phyloP scores from a whole-genome alignment of 2,888 invertebrate species.

The Volucella zonaria region DNA sequence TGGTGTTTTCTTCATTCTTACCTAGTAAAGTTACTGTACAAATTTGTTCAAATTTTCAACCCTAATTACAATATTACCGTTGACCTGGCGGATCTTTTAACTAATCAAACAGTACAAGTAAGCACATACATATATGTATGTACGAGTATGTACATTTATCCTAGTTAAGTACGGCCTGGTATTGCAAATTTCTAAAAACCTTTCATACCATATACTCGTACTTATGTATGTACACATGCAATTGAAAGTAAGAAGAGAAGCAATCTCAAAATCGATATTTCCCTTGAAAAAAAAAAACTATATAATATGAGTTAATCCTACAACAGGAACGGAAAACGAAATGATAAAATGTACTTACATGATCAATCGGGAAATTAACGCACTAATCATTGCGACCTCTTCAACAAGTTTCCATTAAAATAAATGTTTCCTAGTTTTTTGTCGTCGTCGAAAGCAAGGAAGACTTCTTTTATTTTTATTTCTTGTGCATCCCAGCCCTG shows the following conservation, averaged over 20 bases:
- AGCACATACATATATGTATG: no score
- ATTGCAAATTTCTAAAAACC: conserved; percentile 25
- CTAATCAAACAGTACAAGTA: not conserved
- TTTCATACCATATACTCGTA: no score
- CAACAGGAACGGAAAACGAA: not conserved
- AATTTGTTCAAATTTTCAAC: conserved; percentile 27
- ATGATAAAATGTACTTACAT: conserved; percentile 79
- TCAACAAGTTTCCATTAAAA: conserved; percentile 70
- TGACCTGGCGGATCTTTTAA: conserved; percentile 27
- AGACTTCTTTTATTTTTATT: conserved; percentile 17
- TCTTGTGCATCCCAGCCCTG: conserved; percentile 22
- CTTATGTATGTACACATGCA: not conserved
- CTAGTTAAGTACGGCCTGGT: conserved; percentile 17
- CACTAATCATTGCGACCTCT: conserved; percentile 79
- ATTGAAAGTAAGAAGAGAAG: conserved; percentile 9
- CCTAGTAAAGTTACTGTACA: conserved; percentile 2
- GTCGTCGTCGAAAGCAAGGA: conserved; percentile 9
- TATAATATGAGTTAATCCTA: not conserved
- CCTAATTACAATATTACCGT: conserved; percentile 15
- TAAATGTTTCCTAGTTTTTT: conserved; percentile 20
- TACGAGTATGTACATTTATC: no score
- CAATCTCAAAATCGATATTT: conserved; percentile 66
- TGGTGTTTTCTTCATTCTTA: conserved; percentile 5
- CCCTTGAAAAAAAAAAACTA: conserved; percentile 4
- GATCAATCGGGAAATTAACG: conserved; percentile 80